Evolutionary conservation across 2,888 invertebrate species (phyloP), one percentile per base, ranked within the genome.

Genomic region (Malachius bipustulatus): DNA sequence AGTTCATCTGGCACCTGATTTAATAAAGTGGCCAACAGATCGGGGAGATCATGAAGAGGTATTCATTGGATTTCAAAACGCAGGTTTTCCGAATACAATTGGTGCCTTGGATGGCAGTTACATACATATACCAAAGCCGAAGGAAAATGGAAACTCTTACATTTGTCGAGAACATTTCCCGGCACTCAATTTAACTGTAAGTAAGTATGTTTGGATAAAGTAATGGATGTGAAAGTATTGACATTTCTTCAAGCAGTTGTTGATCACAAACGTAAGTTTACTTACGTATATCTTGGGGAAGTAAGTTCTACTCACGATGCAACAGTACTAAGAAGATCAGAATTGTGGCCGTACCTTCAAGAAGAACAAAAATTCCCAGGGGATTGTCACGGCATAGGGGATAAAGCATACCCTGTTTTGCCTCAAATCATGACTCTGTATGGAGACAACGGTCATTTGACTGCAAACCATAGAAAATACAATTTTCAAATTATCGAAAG

Each of bases 221-320:
- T n/a, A n/a, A n/a, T n/a, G n/a, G n/a, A n/a, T n/a, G n/a, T n/a
- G n/a, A n/a, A n/a, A n/a, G n/a, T n/a, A n/a, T n/a, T n/a, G n/a
- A n/a, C n/a, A n/a, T n/a, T n/a, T 15, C 29, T 30, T 8, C 27
- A 37, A 26, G 39, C 26, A 19, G 37, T 34, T 33, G 36, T 36
- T 37, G 29, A 37, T 13, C 33, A 36, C 30, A 26, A 13, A 8
- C 10, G 19, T 4, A 4, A 33, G 14, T 39, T 39, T 32, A 30
- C 36, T 4, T 16, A 36, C 37, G 29, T 32, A 24, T 39, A 39
- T 33, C 33, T 26, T 3, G 39, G 39, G 4, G 34, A 40, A 14
- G 34, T 29, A 13, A 34, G 40, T n/a, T 40, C 40, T 4, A 28
- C 27, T 9, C 40, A 40, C 28, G 38, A 40, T 38, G 37, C 40